Evolutionary conservation across 2,113 vertebrate species (phyloP), one percentile per base, ranked within the genome.

Genomic region (Plecturocebus donacophilus): DNA sequence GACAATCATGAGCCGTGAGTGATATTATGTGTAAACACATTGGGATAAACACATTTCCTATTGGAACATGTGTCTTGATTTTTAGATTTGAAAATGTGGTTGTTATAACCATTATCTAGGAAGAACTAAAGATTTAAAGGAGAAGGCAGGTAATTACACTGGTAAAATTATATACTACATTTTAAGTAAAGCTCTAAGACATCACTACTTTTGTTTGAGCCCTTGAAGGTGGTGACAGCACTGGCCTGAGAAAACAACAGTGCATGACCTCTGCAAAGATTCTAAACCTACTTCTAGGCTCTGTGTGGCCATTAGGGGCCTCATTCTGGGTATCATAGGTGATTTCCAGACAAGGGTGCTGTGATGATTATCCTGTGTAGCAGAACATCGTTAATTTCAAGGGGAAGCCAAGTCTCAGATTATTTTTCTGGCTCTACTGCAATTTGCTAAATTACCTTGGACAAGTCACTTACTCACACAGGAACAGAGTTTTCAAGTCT

Each of bases 41-140:
- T 47, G 20, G 45, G 54, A 86, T 86, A 84, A 88, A 68, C 56
- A 80, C 5, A 64, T 77, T 75, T 86, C 40, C 64, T 80, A 58
- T 91, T 9, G 70, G 35, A 96, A 13, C 17, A 70, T 49, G 52
- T 56, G 38, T 56, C 32, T 27, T 85, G 30, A 91, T 13, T 89
- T 88, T 96, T 82, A 91, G 32, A 93, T 89, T 85, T 89, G 35
- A 91, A 93, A 95, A 38, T 25, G 20, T 6, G 49, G 47, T 45
- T 77, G 3, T 71, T 76, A 61, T 7, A 80, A 35, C 20, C 42
- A 79, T 58, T 25, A 71, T 42, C 45, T 87, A 66, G 42, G n/a
- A 56, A 95, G 38, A 92, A 56, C 13, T 71, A 42, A 94, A 58
- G 10, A 76, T 42, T 86, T 71, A 56, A 76, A 82, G 52, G 13